Evolutionary conservation across 2,797 vertebrate genomes (phyloP).

Genomic region (Mormyrus hasselquistii): DNA sequence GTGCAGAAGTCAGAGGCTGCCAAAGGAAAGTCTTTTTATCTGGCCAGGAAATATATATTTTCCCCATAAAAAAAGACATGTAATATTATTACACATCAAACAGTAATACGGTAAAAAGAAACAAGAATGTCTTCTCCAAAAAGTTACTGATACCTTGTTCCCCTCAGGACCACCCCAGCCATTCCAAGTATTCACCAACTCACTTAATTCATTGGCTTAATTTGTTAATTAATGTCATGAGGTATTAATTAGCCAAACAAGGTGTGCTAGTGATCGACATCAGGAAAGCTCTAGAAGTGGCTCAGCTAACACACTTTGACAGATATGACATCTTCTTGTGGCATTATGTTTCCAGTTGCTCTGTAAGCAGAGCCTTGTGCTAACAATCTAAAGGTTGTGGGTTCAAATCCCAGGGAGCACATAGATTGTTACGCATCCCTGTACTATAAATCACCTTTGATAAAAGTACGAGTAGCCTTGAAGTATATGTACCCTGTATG

Average conservation of each 20-base stretch:
- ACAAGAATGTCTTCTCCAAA: background rate
- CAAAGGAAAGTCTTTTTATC: conserved; percentile 37
- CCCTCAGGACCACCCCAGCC: background rate
- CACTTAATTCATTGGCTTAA: background rate
- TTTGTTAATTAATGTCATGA: background rate
- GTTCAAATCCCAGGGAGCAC: background rate
- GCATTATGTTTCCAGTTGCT: background rate
- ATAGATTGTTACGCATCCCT: background rate
- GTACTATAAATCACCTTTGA: background rate
- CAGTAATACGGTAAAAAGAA: background rate
- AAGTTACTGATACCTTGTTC: background rate
- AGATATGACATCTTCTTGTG: background rate
- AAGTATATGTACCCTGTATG: background rate
- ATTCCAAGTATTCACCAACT: background rate
- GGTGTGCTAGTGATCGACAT: background rate
- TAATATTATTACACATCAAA: background rate
- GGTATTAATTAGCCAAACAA: background rate
- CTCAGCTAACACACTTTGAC: background rate
- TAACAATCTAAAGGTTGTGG: background rate
- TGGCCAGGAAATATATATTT: background rate
- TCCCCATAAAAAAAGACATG: background rate
- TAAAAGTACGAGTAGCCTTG: background rate
- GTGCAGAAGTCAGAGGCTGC: background rate
- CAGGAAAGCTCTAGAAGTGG: background rate
- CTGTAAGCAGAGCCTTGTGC: background rate